Percentiles rank a stretch among this genome's conserved stretches.
These are phyloP conservation scores for Anthrax anthrax DNA, from an alignment of 2,888 invertebrate genomes.

Conservation along the genomic window DNA sequence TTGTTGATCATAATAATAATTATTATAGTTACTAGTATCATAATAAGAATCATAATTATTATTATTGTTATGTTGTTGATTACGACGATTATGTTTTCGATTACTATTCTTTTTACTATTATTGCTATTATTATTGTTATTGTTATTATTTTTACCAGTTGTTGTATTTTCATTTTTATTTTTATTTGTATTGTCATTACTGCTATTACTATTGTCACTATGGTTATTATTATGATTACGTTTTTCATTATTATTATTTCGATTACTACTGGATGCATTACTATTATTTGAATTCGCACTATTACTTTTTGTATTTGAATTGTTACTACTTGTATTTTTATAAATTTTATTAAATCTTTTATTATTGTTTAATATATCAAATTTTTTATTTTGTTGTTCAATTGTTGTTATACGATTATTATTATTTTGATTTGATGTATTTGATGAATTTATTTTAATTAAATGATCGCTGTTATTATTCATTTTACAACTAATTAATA, in stretches of 20 bases:
- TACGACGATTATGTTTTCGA: background rate
- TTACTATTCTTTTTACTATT: constrained; percentile 1
- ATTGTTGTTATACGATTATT: constrained; percentile 3
- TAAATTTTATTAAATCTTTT: constrained; percentile 7
- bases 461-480: constrained; percentile 4
- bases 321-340: constrained; percentile 4
- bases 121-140: background rate
- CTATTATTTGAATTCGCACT: background rate
- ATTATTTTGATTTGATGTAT: background rate
- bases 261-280: background rate
- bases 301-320: constrained; percentile 4
- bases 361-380: constrained; percentile 6
- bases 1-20: background rate
- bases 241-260: constrained; percentile 3
- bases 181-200: constrained; percentile 1
- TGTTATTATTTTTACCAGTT: background rate
- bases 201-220: constrained; percentile 5
- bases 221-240: constrained; percentile 8
- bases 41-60: no score
- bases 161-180: background rate
- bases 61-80: no score
- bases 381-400: constrained; percentile 5
- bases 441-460: constrained; percentile 5
- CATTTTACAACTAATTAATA: constrained; percentile 25
- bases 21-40: background rate